Conservation (phyloP, 2,888 invertebrate genomes). For the Parnassius glacialis region DNA sequence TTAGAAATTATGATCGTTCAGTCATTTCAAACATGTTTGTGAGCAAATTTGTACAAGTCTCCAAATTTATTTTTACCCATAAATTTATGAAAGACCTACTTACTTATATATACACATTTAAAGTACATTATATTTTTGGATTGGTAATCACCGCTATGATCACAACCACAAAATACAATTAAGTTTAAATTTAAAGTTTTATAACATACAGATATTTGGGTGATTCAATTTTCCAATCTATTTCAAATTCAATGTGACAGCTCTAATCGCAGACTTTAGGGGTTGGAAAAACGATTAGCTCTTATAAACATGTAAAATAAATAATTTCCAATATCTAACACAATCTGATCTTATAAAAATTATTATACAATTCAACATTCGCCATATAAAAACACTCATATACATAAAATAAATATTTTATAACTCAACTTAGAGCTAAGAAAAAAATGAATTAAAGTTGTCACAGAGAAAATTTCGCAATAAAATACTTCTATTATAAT, state of each 20-base stretch:
- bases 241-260: constrained; percentile 12
- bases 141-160: constrained; percentile 76
- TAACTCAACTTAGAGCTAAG: too few species aligned
- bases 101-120: constrained; percentile 58
- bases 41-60: constrained; percentile 80
- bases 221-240: constrained; percentile 1
- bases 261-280: neutral
- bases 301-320: too few species aligned
- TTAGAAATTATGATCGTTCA: constrained; percentile 72
- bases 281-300: too few species aligned
- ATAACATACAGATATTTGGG: constrained; percentile 1
- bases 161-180: constrained; percentile 78
- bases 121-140: constrained; percentile 56
- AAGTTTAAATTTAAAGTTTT: constrained; percentile 33
- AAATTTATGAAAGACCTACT: constrained; percentile 55
- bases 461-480: constrained; percentile 1
- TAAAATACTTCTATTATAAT: constrained; percentile 4
- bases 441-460: neutral
- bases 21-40: constrained; percentile 72
- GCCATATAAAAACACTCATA: too few species aligned
- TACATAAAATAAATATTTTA: too few species aligned
- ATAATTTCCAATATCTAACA: too few species aligned
- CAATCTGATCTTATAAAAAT: too few species aligned
- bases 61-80: constrained; percentile 70
- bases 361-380: too few species aligned